A percentile compares a stretch with the other conserved stretches of the same genome.
These are phyloP conservation scores for Toxotes lorentzi DNA, from an alignment of 2,797 vertebrate genomes.

Conservation along the genomic window DNA sequence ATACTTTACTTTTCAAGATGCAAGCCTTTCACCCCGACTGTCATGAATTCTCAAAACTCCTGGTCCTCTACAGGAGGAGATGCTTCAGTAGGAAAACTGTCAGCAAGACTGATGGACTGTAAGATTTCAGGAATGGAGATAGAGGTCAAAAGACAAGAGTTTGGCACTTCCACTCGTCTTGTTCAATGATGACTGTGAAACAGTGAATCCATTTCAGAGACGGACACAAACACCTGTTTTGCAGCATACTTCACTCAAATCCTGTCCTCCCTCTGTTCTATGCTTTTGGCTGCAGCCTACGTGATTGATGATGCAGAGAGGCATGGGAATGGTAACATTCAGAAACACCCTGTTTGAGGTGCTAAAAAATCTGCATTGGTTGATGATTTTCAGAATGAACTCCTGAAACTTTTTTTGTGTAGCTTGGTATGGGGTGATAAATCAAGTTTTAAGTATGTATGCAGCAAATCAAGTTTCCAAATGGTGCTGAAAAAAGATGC, in stretches of 20 bases:
- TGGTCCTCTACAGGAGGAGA: neutral
- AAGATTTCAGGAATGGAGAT: constrained; percentile 1
- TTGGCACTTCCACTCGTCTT: constrained; percentile 6
- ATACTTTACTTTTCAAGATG: neutral
- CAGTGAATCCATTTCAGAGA: constrained; percentile 13
- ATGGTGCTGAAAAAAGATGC: neutral
- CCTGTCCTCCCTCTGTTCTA: neutral
- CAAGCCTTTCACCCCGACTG: neutral
- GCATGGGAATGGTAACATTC: neutral
- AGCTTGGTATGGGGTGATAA: too few species aligned
- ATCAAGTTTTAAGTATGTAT: neutral
- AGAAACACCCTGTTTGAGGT: neutral
- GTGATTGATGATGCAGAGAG: neutral
- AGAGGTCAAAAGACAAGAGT: constrained; percentile 17
- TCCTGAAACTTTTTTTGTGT: neutral
- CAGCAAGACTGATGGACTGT: neutral
- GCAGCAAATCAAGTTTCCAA: neutral
- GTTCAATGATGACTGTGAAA: constrained; percentile 10
- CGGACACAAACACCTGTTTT: constrained; percentile 6
- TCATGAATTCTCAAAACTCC: neutral
- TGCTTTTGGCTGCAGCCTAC: neutral
- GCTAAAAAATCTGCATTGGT: neutral
- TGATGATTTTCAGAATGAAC: neutral
- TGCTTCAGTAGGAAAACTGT: neutral
- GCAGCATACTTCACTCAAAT: constrained; percentile 4